Evolutionary conservation across 1,140 invertebrate genomes (phyloP).

Genomic region (Pantala flavescens): DNA sequence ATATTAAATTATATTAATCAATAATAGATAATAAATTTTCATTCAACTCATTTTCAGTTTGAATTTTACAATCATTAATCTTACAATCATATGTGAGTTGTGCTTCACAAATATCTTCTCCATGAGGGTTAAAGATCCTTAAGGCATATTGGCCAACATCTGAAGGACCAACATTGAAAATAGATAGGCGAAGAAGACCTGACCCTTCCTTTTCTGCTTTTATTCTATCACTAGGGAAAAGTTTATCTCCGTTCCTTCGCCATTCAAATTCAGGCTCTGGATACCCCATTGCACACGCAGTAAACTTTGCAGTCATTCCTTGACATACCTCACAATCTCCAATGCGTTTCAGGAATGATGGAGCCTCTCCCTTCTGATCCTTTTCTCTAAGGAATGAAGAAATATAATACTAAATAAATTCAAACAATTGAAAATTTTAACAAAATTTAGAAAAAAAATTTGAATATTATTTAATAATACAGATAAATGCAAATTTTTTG

Average conservation of each 20-base stretch:
- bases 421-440: too few species aligned
- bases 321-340: conserved; percentile 78
- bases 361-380: conserved; percentile 64
- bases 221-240: conserved; percentile 70
- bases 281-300: conserved; percentile 71
- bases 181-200: conserved; percentile 65
- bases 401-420: neutral
- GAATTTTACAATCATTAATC: conserved; percentile 29
- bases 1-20: conserved; percentile 19
- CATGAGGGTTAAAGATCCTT: conserved; percentile 70
- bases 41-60: conserved; percentile 20
- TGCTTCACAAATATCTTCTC: conserved; percentile 70
- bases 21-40: conserved; percentile 18
- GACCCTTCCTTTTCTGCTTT: conserved; percentile 70
- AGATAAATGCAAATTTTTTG: too few species aligned
- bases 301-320: conserved; percentile 83
- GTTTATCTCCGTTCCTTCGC: conserved; percentile 66
- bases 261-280: conserved; percentile 79
- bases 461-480: too few species aligned
- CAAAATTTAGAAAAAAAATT: conserved; percentile 21
- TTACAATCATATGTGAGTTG: conserved; percentile 72
- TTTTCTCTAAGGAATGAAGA: conserved; percentile 44
- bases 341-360: conserved; percentile 78
- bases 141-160: conserved; percentile 77
- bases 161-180: conserved; percentile 39